Base-by-base conservation (phyloP, 2,113 vertebrate species). In the Aptenodytes forsteri region DNA sequence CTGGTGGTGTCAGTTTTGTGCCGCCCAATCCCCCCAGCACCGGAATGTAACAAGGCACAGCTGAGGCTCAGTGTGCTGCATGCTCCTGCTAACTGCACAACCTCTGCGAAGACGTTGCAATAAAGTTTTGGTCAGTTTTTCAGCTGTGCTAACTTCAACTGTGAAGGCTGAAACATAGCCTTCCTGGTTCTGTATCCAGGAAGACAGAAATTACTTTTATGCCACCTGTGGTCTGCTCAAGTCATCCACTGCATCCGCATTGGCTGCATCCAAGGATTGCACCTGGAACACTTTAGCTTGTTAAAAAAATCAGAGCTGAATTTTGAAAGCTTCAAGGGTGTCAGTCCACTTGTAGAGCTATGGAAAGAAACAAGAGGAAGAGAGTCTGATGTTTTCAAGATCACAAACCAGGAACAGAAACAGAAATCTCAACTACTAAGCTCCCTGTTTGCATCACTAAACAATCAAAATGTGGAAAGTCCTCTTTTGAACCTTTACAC, bases 81-180 rank as follows among this genome's bases (percentile, higher is more conserved):
- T 1, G 14, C 75, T 92, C 69, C 82, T 62, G 32, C 46, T 58
- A 58, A 88, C 34, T 34, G 52, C 78, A 83, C 62, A 58, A 2
- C n/a, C 32, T 62, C 58, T 66, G 56, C 13, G 7, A 62, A 55
- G 29, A n/a, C 17, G 20, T 32, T 81, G 27, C 44, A 40, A 10
- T 15, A n/a, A 47, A 40, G 30, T 26, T 83, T 70, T 27, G 9
- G 17, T 87, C 56, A 84, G 32, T 40, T 89, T 91, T 83, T 80
- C 50, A 58, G 49, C 47, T 58, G 25, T n/a, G 44, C 34, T 72
- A 65, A 56, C 58, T 79, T 94, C 44, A 56, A 3, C 38, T 34
- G 16, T 0, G 1, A 38, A 75, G 30, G 13, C 11, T 61, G 54
- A 80, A 72, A 76, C 0, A 0, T 29, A 69, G 46, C 9, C 55